Evolutionary conservation across 1,140 invertebrate species (phyloP), one percentile per base, ranked within the genome.

Genomic region (Lamellibrachia luymesi): DNA sequence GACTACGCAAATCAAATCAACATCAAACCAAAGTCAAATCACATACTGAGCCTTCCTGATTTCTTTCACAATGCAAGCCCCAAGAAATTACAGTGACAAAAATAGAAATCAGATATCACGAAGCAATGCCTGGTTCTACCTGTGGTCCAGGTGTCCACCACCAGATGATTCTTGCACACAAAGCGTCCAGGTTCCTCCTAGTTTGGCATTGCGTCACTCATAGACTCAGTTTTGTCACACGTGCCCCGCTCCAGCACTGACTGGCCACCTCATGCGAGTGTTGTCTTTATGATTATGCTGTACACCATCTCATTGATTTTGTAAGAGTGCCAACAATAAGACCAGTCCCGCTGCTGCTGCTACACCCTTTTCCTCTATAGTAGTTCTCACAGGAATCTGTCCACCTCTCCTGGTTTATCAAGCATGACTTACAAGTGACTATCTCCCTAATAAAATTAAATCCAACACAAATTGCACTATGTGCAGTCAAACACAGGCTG

Each of bases 281-380:
- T 80, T 80, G 64, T 80, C 64, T 80, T 80, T 80, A 22, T 80
- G 64, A 22, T 17, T 80, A 17, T 22, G 25, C 64, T 22, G 64
- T 80, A 22, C 64, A 80, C 64, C 13, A 80, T 80, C 8, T 56
- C 64, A 80, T 80, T 80, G 64, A 80, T 80, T 80, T 80, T 80
- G 64, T 80, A 80, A 80, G 2, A 80, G 64, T 80, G 64, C 64
- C 64, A 80, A 80, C 64, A 80, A 80, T 17, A 80, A 22, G 17
- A 10, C 5, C 5, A 80, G 64, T 80, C 13, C 64, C 4, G 64
- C 64, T 80, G 64, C 13, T 80, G 64, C 52, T 56, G 52, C 64
- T 80, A 80, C 64, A 80, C 64, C 64, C 64, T 80, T 80, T 80
- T 80, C 64, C 64, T 80, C 64, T 80, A 56, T 56, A 80, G 64